Conservation (phyloP, 2,888 invertebrate species). For the Artemia sinica region DNA sequence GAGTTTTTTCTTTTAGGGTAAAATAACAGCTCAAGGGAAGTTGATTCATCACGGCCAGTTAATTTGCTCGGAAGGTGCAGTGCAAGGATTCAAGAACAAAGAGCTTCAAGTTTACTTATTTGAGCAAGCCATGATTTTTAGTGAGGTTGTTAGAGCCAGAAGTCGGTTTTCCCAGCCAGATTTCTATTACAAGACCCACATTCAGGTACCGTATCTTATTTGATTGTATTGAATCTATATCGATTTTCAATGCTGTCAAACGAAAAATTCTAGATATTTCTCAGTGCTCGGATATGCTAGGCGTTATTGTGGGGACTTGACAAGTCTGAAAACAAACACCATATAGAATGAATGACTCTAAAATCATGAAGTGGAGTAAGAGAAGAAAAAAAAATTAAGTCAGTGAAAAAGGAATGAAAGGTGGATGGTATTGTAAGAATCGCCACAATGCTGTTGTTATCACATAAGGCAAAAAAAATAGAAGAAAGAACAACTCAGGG, state of each 20-base stretch:
- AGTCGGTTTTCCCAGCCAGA: slow-evolving; percentile 81
- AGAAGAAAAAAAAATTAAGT: too few species aligned
- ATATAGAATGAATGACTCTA: too few species aligned
- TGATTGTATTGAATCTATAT: not conserved
- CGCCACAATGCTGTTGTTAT: too few species aligned
- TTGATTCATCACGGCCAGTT: slow-evolving; percentile 69
- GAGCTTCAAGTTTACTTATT: slow-evolving; percentile 93
- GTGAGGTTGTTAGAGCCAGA: slow-evolving; percentile 79
- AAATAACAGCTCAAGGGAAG: slow-evolving; percentile 91
- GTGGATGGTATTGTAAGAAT: too few species aligned
- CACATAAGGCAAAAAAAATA: too few species aligned
- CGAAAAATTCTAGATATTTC: too few species aligned
- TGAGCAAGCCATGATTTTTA: slow-evolving; percentile 92
- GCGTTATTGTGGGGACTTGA: too few species aligned
- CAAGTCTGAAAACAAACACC: too few species aligned
- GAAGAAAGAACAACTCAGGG: too few species aligned
- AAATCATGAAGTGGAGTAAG: too few species aligned
- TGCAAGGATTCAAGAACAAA: slow-evolving; percentile 42
- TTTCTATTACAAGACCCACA: slow-evolving; percentile 85
- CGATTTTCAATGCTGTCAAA: not conserved
- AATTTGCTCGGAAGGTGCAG: slow-evolving; percentile 35
- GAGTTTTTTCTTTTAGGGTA: slow-evolving; percentile 47
- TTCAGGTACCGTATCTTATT: slow-evolving; percentile 52
- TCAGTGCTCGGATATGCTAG: too few species aligned
- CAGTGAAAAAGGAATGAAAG: too few species aligned